Evolutionary conservation across 2,113 vertebrate genomes (phyloP).

Genomic region (Phyllostomus discolor): DNA sequence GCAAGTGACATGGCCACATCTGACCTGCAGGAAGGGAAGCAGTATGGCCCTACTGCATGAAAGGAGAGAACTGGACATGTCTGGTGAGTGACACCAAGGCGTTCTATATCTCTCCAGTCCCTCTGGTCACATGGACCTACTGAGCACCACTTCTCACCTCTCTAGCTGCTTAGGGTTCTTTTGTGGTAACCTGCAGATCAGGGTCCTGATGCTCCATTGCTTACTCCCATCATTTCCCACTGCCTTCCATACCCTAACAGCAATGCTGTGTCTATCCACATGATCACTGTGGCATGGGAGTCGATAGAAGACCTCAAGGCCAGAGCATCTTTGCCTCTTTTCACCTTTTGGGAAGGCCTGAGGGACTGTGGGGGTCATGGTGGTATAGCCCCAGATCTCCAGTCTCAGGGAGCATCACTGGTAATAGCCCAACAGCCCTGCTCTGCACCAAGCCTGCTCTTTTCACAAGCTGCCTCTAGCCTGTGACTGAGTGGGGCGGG

Average conservation of each 20-base stretch:
- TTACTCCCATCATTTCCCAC: background rate
- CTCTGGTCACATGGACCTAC: background rate
- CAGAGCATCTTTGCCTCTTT: background rate
- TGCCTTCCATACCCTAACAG: background rate
- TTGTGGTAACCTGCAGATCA: background rate
- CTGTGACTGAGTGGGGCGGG: background rate
- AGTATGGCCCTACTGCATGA: background rate
- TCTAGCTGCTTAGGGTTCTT: background rate
- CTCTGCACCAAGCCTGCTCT: too few relatives aligned
- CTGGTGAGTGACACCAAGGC: background rate
- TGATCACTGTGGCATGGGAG: background rate
- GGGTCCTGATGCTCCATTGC: background rate
- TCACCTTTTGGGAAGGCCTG: background rate
- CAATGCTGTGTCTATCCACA: background rate
- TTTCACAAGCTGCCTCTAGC: too few relatives aligned
- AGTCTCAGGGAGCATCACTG: background rate
- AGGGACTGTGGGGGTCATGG: fast-evolving
- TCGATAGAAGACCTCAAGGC: background rate
- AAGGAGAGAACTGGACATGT: background rate
- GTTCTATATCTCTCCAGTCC: background rate
- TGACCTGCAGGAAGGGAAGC: background rate
- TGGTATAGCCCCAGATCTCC: too few relatives aligned
- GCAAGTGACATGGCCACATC: background rate
- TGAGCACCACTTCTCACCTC: background rate
- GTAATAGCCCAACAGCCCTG: background rate